Evolutionary conservation across 2,888 invertebrate genomes (phyloP), one percentile per base, ranked within the genome.

Genomic region (Acanthacorydalis orientalis): DNA sequence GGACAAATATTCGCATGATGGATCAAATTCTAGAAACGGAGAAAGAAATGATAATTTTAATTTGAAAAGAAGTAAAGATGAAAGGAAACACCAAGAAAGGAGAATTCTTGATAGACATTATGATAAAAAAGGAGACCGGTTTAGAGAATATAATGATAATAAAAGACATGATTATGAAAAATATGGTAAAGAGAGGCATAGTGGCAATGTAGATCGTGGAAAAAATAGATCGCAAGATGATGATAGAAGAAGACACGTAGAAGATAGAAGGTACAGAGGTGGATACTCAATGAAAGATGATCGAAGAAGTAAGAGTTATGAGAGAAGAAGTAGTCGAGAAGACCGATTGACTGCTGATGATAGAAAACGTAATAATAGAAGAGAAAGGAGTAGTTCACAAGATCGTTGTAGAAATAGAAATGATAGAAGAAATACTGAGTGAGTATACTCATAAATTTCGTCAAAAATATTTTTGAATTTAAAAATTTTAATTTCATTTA

Each of bases 1-100:
- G 15, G 15, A 38, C 2, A 38, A 9, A 38, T 15, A 11, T 10
- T 8, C 39, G 11, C 8, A 38, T 38, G 15, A 38, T 38, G 11
- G 15, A 38, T 15, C 9, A 8, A 15, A 11, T 38, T n/a, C n/a
- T 12, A 37, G 37, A 37, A 7, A 48, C 15, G 39, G 43, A 14
- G 49, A 49, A 34, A 34, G 49, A 49, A 50, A 47, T 33, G 46
- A 50, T 46, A 48, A 52, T 46, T 49, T 51, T 23, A 51, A 49
- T 45, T 50, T 51, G 11, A 49, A 50, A 15, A 38, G 42, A 31
- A 48, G 46, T 46, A 43, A 40, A 35, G 23, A 47, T 38, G 44
- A 51, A 37, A 49, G 49, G 7, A 46, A 15, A 48, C 12, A 45
- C 43, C 34, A 48, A 38, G 16, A 35, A 32, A 4, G 16, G 6